Evolutionary conservation across 2,888 invertebrate genomes (phyloP).

Genomic region (Mantis religiosa): DNA sequence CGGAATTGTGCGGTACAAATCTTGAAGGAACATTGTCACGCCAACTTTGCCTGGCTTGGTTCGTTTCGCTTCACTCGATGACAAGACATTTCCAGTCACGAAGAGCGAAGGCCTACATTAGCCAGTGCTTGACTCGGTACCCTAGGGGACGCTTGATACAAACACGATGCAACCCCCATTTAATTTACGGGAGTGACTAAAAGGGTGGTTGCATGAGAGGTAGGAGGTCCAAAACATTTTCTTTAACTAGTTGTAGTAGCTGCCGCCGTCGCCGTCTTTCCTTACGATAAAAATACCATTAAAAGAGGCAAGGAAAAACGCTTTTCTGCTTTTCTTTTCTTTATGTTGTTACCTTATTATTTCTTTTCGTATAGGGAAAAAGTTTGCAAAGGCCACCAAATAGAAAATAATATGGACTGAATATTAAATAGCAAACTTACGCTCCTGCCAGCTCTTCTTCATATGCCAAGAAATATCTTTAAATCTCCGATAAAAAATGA

Average conservation of each 20-base stretch:
- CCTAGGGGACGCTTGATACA: neutral
- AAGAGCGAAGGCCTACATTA: conserved; percentile 3
- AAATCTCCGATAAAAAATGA: too few relatives aligned
- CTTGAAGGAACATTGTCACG: conserved; percentile 13
- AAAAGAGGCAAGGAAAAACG: neutral
- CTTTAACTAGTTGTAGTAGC: neutral
- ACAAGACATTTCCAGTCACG: conserved; percentile 16
- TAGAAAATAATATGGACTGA: neutral
- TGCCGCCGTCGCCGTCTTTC: neutral
- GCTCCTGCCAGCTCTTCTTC: too few relatives aligned
- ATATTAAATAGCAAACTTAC: too few relatives aligned
- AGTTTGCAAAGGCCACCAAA: neutral
- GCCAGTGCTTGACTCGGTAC: neutral
- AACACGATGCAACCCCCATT: neutral
- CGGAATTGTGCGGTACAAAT: neutral
- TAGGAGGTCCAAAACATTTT: neutral
- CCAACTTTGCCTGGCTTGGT: neutral
- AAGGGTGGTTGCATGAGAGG: neutral
- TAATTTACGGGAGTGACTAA: neutral
- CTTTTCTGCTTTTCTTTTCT: neutral
- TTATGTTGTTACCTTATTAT: neutral
- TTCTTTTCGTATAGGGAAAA: neutral
- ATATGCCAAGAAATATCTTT: too few relatives aligned
- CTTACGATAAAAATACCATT: neutral
- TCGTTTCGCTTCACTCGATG: conserved; percentile 11